Conservation (phyloP, 2,888 invertebrate genomes). For the Torymus auratus region DNA sequence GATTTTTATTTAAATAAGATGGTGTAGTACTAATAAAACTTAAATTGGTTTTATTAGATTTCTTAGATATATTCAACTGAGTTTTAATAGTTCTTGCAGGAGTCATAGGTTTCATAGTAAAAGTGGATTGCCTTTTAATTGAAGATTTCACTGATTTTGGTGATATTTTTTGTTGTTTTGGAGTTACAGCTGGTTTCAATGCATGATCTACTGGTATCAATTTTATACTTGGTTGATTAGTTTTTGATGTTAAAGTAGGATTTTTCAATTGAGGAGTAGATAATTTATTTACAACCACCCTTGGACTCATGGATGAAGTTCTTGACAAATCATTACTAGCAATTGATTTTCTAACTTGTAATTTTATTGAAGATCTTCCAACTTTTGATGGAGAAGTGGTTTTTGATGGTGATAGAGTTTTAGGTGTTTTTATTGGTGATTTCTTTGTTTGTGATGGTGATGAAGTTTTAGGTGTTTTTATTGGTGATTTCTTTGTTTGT, state of each 20-base stretch:
- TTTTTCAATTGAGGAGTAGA: constrained; percentile 50
- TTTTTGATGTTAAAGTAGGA: constrained; percentile 54
- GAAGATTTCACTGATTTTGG: not conserved
- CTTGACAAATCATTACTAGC: not conserved
- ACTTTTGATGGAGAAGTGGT: not conserved
- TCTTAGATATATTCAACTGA: not conserved
- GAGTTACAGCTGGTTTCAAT: not conserved
- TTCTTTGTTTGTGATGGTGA: constrained; percentile 24
- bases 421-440: constrained; percentile 9
- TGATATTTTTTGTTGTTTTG: too few relatives aligned
- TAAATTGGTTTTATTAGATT: not conserved
- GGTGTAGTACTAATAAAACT: constrained; percentile 34
- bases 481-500: constrained; percentile 1
- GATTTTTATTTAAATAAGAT: constrained; percentile 34
- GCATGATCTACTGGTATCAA: constrained; percentile 39
- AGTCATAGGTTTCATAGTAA: not conserved
- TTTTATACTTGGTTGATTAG: constrained; percentile 54
- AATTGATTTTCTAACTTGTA: constrained; percentile 9
- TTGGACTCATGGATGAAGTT: constrained; percentile 47
- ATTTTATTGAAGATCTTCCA: constrained; percentile 1
- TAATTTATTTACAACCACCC: constrained; percentile 46
- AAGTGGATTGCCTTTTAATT: not conserved
- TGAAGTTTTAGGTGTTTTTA: not conserved
- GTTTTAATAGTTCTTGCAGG: constrained; percentile 12
- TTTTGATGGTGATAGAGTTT: constrained; percentile 20